Base-by-base conservation (phyloP, 2,113 vertebrate species). In the Ivindomyrus marchei region DNA sequence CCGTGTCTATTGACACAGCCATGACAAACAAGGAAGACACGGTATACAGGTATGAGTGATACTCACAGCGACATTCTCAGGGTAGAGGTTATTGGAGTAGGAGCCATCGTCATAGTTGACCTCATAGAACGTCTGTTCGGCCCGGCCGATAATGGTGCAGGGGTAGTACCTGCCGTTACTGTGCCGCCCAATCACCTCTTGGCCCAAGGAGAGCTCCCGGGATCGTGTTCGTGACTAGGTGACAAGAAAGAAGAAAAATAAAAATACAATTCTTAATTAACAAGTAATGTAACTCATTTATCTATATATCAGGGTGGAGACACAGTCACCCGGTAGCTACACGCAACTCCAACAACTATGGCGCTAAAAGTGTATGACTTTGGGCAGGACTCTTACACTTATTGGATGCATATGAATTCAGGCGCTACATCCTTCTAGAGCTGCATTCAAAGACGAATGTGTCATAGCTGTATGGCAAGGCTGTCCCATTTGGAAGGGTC, bases 71-170 rank as follows among this genome's bases (percentile, higher is more conserved):
- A 99, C 94, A 93, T 97, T 98, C 93, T 99, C 98, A 0, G 98
- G 98, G 92, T 97, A 96, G 11, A 99, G 91, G 92, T 99, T 99
- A 96, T 99, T 98, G 0, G 97, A 98, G 95, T 99, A 99, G 2
- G 98, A 99, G 3, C 98, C 98, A 0, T 99, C 98, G 0, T 99
- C 97, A 0, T 98, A 99, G 95, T 98, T 99, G 19, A 99, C 97
- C 92, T 99, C 98, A 2, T 98, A 99, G 95, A 96, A 97, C 2
- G 95, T 98, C 94, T 99, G 98, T 0, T 96, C 95, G 1, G 96
- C 96, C 56, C 93, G 94, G 91, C 98, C 98, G 0, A 99, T 98
- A 92, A 99, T 95, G 84, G 94, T 96, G 88, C 98, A 98, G 90
- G 96, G 95, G 91, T 99, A 98, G 94, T 97, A 99, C 93, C 98